Conservation (phyloP, 2,797 vertebrate genomes). For the Erpetoichthys calabaricus region DNA sequence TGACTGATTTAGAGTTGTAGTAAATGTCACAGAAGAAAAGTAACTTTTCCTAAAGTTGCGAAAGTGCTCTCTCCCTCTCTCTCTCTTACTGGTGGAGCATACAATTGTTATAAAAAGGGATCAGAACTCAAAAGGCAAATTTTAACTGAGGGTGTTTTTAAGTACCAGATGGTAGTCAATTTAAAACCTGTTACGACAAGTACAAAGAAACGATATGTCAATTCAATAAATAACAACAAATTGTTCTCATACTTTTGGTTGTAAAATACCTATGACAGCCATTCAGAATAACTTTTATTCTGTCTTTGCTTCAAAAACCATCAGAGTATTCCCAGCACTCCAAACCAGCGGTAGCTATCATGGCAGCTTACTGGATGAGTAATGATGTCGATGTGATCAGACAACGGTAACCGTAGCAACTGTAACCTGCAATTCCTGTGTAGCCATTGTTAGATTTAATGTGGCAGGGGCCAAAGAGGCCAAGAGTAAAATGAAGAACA, state of each 20-base stretch:
- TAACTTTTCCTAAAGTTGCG: constrained; percentile 1
- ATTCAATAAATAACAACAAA: constrained; percentile 3
- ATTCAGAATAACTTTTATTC: constrained; percentile 14
- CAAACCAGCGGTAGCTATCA: constrained; percentile 26
- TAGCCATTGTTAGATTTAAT: constrained; percentile 45
- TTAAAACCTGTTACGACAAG: neutral
- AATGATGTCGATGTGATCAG: constrained; percentile 38
- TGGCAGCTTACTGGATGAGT: constrained; percentile 33
- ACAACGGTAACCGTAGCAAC: constrained; percentile 66
- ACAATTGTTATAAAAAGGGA: constrained; percentile 5
- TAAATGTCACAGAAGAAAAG: constrained; percentile 11
- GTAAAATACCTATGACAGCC: constrained; percentile 5
- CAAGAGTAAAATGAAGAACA: constrained; percentile 47
- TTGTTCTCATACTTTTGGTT: neutral
- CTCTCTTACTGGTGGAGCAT: neutral
- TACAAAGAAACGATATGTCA: neutral
- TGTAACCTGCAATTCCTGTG: constrained; percentile 49
- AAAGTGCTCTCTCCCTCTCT: neutral
- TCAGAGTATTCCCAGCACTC: constrained; percentile 13
- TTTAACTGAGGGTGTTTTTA: neutral
- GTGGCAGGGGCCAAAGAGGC: constrained; percentile 50
- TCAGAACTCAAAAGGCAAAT: neutral
- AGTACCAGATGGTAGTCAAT: neutral
- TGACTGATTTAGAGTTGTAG: constrained; percentile 12
- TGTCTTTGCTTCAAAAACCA: constrained; percentile 9